A percentile compares a stretch with the other conserved stretches of the same genome.
Conservation (phyloP, 2,888 invertebrate species). For the Clistopyga incitator region DNA sequence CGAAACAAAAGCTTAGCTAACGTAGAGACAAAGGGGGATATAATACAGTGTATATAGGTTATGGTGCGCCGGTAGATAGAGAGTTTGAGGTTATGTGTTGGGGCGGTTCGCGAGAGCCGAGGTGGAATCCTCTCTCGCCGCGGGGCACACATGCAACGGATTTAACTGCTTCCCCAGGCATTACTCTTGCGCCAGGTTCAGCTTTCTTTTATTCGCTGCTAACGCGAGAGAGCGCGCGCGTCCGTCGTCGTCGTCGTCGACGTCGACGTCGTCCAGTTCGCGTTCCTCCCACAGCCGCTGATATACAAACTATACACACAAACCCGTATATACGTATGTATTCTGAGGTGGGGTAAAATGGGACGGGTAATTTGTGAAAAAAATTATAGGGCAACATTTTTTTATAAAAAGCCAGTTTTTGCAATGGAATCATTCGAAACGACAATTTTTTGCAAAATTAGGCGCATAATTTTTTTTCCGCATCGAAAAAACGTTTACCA, state of each 20-base stretch:
- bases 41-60: constrained; percentile 51
- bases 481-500: too few relatives aligned
- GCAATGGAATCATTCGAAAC: too few relatives aligned
- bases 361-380: too few relatives aligned
- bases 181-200: constrained; percentile 77
- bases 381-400: too few relatives aligned
- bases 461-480: too few relatives aligned
- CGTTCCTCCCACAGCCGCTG: constrained; percentile 50
- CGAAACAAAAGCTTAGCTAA: constrained; percentile 84
- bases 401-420: too few relatives aligned
- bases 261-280: constrained; percentile 56
- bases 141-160: constrained; percentile 83
- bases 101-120: constrained; percentile 30
- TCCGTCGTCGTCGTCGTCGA: constrained; percentile 10
- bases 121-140: constrained; percentile 72
- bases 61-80: constrained; percentile 6
- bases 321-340: neutral
- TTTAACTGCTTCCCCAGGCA: constrained; percentile 83
- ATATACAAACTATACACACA: constrained; percentile 39
- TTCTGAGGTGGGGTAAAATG: too few relatives aligned
- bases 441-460: too few relatives aligned
- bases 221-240: constrained; percentile 62
- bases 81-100: constrained; percentile 45
- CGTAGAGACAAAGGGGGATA: constrained; percentile 81
- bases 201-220: constrained; percentile 81